These are phyloP conservation scores for Drosophila santomea DNA, from an alignment of 1,140 invertebrate species.

Conservation along the genomic window DNA sequence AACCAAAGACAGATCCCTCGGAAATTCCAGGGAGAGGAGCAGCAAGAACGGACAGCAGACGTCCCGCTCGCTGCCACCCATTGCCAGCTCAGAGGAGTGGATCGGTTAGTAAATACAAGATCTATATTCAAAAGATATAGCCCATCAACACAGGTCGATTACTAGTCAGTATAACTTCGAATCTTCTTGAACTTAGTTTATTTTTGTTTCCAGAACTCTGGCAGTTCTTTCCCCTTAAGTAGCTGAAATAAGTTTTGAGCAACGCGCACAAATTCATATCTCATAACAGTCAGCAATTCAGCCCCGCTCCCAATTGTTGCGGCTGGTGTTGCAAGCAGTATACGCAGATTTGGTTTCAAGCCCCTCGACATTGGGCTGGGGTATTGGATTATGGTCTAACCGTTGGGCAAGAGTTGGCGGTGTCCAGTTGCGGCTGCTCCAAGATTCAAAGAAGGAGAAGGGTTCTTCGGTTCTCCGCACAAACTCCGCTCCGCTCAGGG, in stretches of 20 bases:
- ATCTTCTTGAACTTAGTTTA: too few relatives aligned
- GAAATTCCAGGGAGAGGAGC: conserved; percentile 17
- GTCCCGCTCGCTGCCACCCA: conserved; percentile 46
- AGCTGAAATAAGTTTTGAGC: conserved; percentile 1
- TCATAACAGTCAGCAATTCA: conserved; percentile 8
- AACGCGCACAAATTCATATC: conserved; percentile 16
- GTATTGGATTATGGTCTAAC: conserved; percentile 43
- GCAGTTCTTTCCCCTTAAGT: neutral
- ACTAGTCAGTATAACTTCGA: too few relatives aligned
- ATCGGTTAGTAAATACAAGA: conserved; percentile 74
- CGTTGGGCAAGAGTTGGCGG: conserved; percentile 36
- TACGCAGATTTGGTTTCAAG: conserved; percentile 33
- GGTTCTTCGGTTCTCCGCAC: neutral
- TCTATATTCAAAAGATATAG: neutral
- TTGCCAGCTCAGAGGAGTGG: conserved; percentile 71
- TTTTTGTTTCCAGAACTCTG: neutral
- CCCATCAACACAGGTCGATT: neutral
- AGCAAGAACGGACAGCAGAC: conserved; percentile 19
- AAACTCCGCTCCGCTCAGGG: conserved; percentile 13
- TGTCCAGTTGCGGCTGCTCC: conserved; percentile 23
- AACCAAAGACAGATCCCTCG: conserved; percentile 56
- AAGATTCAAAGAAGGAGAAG: conserved; percentile 32
- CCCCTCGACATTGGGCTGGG: conserved; percentile 31
- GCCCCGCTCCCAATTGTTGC: conserved; percentile 42
- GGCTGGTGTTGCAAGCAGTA: conserved; percentile 23